phyloP scores from a whole-genome alignment of 2,888 invertebrate genomes.

The Caenorhabditis auriculariae region DNA sequence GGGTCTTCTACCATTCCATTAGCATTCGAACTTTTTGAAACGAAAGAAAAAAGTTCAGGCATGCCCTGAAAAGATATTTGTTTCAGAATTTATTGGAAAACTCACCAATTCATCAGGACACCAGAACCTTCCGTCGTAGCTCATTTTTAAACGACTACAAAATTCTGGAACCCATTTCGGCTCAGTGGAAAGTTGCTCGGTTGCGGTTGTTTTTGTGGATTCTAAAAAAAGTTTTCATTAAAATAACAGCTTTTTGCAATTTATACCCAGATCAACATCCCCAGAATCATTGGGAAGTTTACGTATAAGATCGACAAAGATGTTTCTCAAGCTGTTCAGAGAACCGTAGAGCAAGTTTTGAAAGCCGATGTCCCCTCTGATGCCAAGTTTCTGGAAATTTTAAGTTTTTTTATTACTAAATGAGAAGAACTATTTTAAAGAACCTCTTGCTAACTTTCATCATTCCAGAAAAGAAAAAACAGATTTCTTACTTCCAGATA shows the following conservation, averaged over 20 bases:
- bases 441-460: too few species aligned
- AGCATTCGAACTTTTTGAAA: not conserved
- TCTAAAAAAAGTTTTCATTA: too few species aligned
- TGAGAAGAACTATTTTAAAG: too few species aligned
- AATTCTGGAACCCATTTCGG: constrained; percentile 14
- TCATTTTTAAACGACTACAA: constrained; percentile 7
- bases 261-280: too few species aligned
- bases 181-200: too few species aligned
- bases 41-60: constrained; percentile 3
- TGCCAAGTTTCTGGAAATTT: constrained; percentile 20
- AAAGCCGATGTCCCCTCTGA: constrained; percentile 27
- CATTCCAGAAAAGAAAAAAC: too few species aligned
- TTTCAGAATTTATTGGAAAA: not conserved
- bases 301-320: constrained; percentile 23
- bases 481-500: constrained; percentile 9
- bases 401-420: not conserved
- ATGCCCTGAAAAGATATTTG: constrained; percentile 3
- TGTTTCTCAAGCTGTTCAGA: constrained; percentile 15
- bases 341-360: constrained; percentile 32
- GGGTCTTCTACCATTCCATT: constrained; percentile 4
- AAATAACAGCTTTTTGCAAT: too few species aligned
- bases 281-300: constrained; percentile 12
- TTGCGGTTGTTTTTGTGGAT: too few species aligned
- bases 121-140: constrained; percentile 3
- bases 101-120: constrained; percentile 9